Evolutionary conservation across 1,140 invertebrate genomes (phyloP), one percentile per base, ranked within the genome.

Genomic region (Magallana gigas): DNA sequence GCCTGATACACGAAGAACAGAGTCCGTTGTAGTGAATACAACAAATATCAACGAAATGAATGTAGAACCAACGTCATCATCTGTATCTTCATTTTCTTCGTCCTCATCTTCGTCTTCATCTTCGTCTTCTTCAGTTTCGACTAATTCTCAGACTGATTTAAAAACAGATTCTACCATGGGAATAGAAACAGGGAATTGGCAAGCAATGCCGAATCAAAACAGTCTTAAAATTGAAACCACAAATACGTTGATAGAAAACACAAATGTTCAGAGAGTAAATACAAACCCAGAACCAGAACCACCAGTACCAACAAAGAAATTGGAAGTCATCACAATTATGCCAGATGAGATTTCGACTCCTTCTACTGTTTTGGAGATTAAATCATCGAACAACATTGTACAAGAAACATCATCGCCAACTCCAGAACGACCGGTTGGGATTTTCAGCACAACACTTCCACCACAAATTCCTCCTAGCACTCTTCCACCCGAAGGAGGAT

Each of bases 401-500:
- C 68, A 76, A 76, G 23, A 76, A 29, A 1, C 8, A 11, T 7
- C 18, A 18, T 23, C 23, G 23, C 18, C 23, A 12, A 76, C 8
- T 9, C 5, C 8, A 18, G 36, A 36, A 36, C 9, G 9, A 14
- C 6, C 60, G 14, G 23, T 29, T 83, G 81, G 16, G 1, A 83
- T 58, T 57, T 6, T 83, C 16, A n/a, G 18, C 14, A 83, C 81
- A 83, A 83, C 81, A 12, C 81, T 83, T 5, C 81, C 81, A 57
- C 81, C 81, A 23, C 81, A 83, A 23, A 83, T 58, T 18, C 56
- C 57, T 1, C 81, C 81, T 23, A 83, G 81, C 57, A 83, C 81
- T 2, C 18, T 57, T 29, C 57, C 81, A 57, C 81, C 81, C 3
- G 81, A 83, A 11, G 36, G 81, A 57, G 81, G 81, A n/a, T 12